These are phyloP conservation scores for Microtus obscurus DNA, from an alignment of 2,797 vertebrate species.

Conservation along the genomic window DNA sequence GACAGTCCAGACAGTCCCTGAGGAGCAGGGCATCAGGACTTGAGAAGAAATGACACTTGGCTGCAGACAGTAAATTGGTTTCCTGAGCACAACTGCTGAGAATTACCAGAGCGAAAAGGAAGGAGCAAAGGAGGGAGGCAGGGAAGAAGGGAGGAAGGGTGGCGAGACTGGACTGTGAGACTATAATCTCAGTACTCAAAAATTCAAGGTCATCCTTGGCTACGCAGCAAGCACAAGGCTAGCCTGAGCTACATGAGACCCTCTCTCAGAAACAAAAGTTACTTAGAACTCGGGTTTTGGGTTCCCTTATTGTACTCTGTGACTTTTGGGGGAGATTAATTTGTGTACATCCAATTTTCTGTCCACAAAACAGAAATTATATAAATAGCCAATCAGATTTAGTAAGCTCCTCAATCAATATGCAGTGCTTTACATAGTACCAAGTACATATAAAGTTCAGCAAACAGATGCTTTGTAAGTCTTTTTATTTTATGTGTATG, in stretches of 20 bases:
- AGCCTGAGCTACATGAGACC: neutral
- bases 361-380: neutral
- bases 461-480: neutral
- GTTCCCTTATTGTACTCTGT: neutral
- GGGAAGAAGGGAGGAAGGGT: neutral
- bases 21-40: constrained; percentile 12
- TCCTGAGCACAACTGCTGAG: constrained; percentile 58
- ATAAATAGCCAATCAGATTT: neutral
- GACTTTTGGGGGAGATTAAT: neutral
- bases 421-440: neutral
- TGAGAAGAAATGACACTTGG: neutral
- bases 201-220: neutral
- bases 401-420: neutral
- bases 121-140: neutral
- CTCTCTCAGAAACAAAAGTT: neutral
- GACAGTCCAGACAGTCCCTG: neutral
- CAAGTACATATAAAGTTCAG: neutral
- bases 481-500: neutral
- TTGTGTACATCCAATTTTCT: neutral
- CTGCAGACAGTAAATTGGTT: neutral
- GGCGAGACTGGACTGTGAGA: neutral
- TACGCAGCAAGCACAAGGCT: neutral
- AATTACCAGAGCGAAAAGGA: neutral
- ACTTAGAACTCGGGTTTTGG: neutral
- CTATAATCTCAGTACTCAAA: neutral